A percentile compares a stretch with the other conserved stretches of the same genome.
Evolutionary conservation across 2,113 vertebrate genomes (phyloP).

Genomic region (Chloropsis cyanopogon): DNA sequence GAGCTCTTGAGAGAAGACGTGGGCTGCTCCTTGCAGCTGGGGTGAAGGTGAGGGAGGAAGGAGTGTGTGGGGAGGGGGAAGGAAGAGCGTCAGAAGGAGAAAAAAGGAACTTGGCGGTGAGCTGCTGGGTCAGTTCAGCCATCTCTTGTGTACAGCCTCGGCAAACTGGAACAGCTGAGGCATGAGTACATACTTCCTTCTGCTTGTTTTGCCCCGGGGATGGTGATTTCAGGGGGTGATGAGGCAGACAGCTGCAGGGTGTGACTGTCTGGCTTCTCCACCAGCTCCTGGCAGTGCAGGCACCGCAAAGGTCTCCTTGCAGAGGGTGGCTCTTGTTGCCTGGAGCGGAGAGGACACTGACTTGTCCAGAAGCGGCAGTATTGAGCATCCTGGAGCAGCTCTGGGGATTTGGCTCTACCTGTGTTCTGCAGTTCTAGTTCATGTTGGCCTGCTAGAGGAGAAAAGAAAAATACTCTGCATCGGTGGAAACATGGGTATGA

Average conservation of each 20-base stretch:
- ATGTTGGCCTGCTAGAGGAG: background rate
- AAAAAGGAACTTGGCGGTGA: background rate
- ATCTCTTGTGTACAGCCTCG: background rate
- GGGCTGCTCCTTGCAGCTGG: background rate
- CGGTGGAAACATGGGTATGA: background rate
- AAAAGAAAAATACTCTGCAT: background rate
- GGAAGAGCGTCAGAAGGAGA: background rate
- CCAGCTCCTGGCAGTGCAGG: background rate
- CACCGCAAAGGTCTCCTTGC: background rate
- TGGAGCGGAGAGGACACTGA: background rate
- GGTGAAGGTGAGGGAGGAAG: background rate
- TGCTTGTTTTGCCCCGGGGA: background rate
- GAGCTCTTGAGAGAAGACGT: background rate
- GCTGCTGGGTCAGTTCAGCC: background rate
- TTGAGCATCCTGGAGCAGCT: background rate
- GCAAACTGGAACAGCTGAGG: background rate
- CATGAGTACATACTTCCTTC: background rate
- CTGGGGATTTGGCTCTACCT: background rate
- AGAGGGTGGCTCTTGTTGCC: background rate
- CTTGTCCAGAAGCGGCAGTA: background rate
- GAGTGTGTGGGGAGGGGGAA: background rate
- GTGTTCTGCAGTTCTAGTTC: background rate
- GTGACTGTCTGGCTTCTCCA: background rate
- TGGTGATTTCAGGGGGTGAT: background rate
- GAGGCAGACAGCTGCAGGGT: background rate